These are phyloP conservation scores for Periparus ater DNA, from an alignment of 2,797 vertebrate species.

Conservation along the genomic window DNA sequence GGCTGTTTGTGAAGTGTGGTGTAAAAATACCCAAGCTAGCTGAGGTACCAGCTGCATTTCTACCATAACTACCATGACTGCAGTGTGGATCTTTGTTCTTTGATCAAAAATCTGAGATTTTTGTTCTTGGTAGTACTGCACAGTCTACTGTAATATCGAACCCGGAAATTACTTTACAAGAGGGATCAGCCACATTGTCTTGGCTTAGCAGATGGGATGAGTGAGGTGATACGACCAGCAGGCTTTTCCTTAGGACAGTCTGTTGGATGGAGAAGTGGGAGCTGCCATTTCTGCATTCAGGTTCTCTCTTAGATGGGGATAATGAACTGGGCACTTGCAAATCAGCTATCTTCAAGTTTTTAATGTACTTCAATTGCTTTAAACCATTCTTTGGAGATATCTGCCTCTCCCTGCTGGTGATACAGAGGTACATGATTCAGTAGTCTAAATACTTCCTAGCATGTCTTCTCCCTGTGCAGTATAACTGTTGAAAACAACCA, in stretches of 20 bases:
- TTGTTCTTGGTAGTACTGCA: neutral
- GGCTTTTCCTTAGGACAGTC: neutral
- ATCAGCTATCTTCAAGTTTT: neutral
- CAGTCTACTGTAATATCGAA: neutral
- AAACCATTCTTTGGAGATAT: neutral
- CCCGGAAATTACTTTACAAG: neutral
- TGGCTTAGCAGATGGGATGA: neutral
- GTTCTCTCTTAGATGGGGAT: neutral
- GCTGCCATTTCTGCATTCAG: neutral
- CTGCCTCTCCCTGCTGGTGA: neutral
- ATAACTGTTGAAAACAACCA: neutral
- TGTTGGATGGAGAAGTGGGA: neutral
- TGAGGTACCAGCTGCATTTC: neutral
- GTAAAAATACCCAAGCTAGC: neutral
- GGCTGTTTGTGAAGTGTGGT: neutral
- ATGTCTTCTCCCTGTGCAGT: neutral
- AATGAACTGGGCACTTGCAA: neutral
- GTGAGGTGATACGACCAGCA: fast-evolving
- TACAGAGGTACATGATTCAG: neutral
- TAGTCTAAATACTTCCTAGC: neutral
- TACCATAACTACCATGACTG: neutral
- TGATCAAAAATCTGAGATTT: neutral
- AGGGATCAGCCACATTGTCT: neutral
- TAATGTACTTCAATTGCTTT: neutral
- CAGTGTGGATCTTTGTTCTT: fast-evolving